Evolutionary conservation across 2,113 vertebrate species (phyloP).

Genomic region (Leucoraja erinaceus): DNA sequence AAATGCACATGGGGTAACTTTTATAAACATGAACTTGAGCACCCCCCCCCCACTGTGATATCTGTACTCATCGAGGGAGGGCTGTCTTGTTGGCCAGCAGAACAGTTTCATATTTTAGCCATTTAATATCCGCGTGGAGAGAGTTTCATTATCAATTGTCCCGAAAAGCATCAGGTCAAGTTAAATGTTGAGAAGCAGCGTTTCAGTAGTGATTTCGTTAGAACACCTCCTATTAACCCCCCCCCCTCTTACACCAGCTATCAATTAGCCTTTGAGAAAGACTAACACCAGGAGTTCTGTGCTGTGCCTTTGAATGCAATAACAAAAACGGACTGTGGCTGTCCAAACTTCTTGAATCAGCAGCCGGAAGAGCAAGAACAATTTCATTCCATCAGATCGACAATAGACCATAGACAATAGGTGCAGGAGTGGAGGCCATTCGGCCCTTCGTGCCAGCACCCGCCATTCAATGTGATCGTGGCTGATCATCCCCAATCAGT

Average conservation of each 20-base stretch:
- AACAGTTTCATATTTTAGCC: neutral
- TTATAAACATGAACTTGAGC: neutral
- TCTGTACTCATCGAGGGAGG: neutral
- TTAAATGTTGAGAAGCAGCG: too few relatives aligned
- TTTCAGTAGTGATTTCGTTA: too few relatives aligned
- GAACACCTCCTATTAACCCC: neutral
- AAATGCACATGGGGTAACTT: slow-evolving; percentile 21
- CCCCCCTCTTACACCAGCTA: neutral
- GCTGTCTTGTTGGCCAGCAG: neutral
- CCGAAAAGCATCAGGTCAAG: neutral
- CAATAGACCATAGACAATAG: too few relatives aligned
- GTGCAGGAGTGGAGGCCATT: too few relatives aligned
- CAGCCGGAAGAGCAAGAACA: neutral
- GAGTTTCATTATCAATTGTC: too few relatives aligned
- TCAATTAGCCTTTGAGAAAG: neutral
- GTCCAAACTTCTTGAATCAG: neutral
- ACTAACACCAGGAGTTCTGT: neutral
- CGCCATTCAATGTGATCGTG: too few relatives aligned
- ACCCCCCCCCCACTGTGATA: neutral
- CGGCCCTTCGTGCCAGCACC: too few relatives aligned
- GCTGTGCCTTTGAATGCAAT: neutral
- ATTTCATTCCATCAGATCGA: neutral
- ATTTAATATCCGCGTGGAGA: too few relatives aligned
- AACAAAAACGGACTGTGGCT: neutral
- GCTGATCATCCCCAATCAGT: too few relatives aligned